Evolutionary conservation across 2,113 vertebrate species (phyloP), one percentile per base, ranked within the genome.

Genomic region (Neogale vison): DNA sequence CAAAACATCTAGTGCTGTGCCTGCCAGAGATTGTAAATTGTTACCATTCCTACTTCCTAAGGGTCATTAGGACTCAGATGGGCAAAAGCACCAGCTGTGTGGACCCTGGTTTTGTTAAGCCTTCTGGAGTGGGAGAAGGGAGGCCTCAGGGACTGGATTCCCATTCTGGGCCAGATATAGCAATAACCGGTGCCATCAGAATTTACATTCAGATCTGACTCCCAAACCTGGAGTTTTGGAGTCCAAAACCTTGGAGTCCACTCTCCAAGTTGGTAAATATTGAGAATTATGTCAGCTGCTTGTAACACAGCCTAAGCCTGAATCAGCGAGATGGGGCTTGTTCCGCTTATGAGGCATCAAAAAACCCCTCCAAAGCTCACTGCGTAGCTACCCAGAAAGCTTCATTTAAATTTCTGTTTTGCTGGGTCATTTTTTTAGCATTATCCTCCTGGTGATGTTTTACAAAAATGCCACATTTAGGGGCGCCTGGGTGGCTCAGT

Each of bases 381-480:
- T 74, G 36, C 34, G 83, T 92, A 65, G 65, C 24, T 45, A 57
- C 76, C 4, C 59, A 84, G 69, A 74, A 95, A 93, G 23, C 23
- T 23, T 24, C 18, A n/a, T 88, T 42, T 63, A 12, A 50, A 52
- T 88, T 95, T 97, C 36, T 83, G 2, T 81, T 88, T 79, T 39
- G 39, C 82, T 71, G 3, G 63, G 12, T 93, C 63, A 59, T 61
- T 96, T 85, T 80, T 83, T 74, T 76, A 88, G 57, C 17, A 42
- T 91, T 67, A 61, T 10, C 12, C 2, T 89, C 71, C 84, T 65
- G 36, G 52, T 65, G 85, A 24, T 39, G 15, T 85, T 93, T 96
- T 61, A 88, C 55, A 85, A 59, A 96, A 96, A 95, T 13, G 42
- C 24, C 45, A 69, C 67, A 42, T 93, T 76, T 81, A 74, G 45